Evolutionary conservation across 2,797 vertebrate genomes (phyloP).

Genomic region (Coendou prehensilis): DNA sequence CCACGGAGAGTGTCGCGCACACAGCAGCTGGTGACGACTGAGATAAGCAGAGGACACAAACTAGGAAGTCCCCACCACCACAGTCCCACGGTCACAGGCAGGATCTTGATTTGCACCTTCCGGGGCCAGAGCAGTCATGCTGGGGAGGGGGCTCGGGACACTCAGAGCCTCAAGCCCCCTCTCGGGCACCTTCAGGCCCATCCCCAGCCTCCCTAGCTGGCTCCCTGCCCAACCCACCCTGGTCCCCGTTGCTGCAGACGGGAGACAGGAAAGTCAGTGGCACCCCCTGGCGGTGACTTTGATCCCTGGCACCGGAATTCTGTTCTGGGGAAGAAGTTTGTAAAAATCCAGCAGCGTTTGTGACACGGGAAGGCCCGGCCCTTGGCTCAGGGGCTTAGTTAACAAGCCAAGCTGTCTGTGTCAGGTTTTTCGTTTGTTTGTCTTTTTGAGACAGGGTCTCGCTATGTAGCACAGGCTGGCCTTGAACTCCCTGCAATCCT

Average conservation of each 20-base stretch:
- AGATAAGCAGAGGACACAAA: fast-evolving
- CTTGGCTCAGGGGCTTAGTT: background rate
- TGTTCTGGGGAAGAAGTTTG: background rate
- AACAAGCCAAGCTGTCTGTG: too few species aligned
- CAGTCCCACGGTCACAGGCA: fast-evolving
- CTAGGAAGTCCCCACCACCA: fast-evolving
- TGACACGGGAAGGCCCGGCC: background rate
- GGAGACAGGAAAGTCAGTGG: background rate
- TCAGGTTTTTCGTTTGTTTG: background rate
- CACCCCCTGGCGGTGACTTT: background rate
- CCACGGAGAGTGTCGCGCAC: fast-evolving
- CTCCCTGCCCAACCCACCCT: fast-evolving
- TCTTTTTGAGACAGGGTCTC: background rate
- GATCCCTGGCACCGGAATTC: background rate
- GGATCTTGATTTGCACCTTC: background rate
- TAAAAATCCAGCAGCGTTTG: background rate
- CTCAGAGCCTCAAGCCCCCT: background rate
- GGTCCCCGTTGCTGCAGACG: fast-evolving
- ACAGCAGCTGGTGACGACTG: fast-evolving
- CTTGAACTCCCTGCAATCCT: background rate
- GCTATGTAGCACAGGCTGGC: background rate
- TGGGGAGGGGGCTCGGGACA: fast-evolving
- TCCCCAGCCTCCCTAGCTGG: fast-evolving
- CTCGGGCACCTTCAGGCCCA: background rate
- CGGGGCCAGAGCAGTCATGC: fast-evolving